A percentile compares a stretch with the other conserved stretches of the same genome.
phyloP scores from a whole-genome alignment of 2,797 vertebrate genomes.

The Alectoris magna region DNA sequence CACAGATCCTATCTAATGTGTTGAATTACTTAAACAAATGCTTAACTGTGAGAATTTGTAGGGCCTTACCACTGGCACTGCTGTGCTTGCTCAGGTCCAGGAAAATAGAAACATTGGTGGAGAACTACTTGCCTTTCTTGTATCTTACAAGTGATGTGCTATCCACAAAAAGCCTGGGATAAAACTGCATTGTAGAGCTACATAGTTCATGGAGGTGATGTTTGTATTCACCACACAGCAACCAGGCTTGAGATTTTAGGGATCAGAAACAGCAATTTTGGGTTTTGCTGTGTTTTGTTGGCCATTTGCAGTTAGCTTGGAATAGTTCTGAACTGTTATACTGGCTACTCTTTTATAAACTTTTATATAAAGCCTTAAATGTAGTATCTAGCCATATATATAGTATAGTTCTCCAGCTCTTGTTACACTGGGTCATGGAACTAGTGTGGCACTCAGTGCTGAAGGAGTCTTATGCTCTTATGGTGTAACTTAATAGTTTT shows the following conservation, averaged over 20 bases:
- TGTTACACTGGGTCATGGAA: background rate
- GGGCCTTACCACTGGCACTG: background rate
- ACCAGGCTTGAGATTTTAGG: background rate
- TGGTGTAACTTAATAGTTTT: background rate
- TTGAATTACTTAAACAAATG: background rate
- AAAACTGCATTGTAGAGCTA: background rate
- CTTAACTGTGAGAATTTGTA: background rate
- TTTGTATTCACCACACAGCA: background rate
- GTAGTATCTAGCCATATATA: background rate
- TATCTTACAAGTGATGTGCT: background rate
- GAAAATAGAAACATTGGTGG: background rate
- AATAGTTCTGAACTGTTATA: background rate
- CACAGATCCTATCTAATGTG: background rate
- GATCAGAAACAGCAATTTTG: background rate
- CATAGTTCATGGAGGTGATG: background rate
- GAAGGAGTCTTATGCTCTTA: background rate
- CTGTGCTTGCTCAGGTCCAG: background rate
- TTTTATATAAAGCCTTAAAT: background rate
- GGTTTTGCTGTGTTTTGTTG: background rate
- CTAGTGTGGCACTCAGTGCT: background rate
- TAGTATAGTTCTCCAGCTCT: background rate
- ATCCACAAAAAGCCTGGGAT: rapidly evolving
- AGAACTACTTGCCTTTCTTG: background rate
- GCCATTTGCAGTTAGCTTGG: background rate
- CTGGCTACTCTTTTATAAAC: background rate